Percentiles rank a stretch among this genome's conserved stretches.
These are phyloP conservation scores for Charadrius vociferus DNA, from an alignment of 2,113 vertebrate genomes.

Conservation along the genomic window DNA sequence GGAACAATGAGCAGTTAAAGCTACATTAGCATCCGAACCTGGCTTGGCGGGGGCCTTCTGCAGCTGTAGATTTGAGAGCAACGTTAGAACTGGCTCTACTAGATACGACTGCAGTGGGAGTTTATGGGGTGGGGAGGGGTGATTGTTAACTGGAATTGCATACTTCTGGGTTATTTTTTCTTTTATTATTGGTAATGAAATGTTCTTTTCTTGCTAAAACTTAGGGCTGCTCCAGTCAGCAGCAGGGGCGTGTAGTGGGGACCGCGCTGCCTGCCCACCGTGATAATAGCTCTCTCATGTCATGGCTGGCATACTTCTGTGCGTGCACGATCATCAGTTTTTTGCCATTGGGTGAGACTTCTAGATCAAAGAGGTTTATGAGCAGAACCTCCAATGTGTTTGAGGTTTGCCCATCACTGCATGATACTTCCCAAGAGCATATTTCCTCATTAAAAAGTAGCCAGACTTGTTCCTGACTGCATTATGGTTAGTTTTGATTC, in stretches of 20 bases:
- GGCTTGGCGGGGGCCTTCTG: not conserved
- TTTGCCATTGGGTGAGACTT: conserved; percentile 18
- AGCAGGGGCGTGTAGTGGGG: not conserved
- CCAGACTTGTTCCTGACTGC: conserved; percentile 61
- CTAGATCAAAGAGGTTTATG: conserved; percentile 46
- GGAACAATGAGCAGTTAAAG: not conserved
- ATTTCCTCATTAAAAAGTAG: conserved; percentile 66
- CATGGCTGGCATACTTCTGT: not conserved
- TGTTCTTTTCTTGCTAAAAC: not conserved
- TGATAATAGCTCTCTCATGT: not conserved
- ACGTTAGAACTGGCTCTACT: not conserved
- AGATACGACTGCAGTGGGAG: not conserved
- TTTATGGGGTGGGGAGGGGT: not conserved
- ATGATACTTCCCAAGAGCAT: conserved; percentile 64
- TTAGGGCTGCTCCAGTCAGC: not conserved
- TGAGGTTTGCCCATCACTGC: conserved; percentile 63
- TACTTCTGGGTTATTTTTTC: not conserved
- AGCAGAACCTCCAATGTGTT: conserved; percentile 45
- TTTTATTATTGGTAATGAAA: not conserved
- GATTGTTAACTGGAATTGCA: not conserved
- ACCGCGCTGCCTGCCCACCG: not conserved
- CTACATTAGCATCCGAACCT: not conserved
- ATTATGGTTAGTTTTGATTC: conserved; percentile 45
- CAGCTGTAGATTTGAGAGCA: conserved; percentile 48
- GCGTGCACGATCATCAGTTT: not conserved